These are phyloP conservation scores for Polydrusus cervinus DNA, from an alignment of 2,888 invertebrate genomes.

Conservation along the genomic window DNA sequence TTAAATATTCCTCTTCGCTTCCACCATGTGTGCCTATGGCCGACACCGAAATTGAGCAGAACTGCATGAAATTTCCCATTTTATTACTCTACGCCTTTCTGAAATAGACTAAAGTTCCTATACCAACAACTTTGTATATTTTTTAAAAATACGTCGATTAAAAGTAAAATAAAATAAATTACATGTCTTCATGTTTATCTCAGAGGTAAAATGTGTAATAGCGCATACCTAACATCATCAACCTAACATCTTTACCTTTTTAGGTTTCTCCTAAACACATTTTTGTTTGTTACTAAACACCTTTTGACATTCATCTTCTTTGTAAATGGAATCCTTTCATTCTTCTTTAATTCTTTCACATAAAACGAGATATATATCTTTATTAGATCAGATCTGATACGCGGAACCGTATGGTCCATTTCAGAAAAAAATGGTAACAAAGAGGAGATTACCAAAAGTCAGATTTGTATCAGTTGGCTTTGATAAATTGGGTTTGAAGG, in stretches of 20 bases:
- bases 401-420: constrained; percentile 45
- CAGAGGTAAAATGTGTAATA: background rate
- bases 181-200: no score
- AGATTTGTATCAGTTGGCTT: constrained; percentile 47
- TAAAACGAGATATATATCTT: constrained; percentile 54
- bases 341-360: constrained; percentile 46
- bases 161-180: no score
- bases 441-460: constrained; percentile 51
- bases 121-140: no score
- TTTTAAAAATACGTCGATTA: no score
- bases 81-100: no score
- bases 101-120: no score
- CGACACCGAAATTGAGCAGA: no score
- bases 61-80: no score
- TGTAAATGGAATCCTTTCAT: constrained; percentile 43
- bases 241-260: constrained; percentile 35
- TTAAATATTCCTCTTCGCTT: no score
- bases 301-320: constrained; percentile 54
- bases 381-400: constrained; percentile 50
- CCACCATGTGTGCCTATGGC: no score
- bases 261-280: constrained; percentile 42
- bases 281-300: constrained; percentile 51
- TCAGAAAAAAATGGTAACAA: constrained; percentile 47
- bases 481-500: constrained; percentile 50
- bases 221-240: constrained; percentile 5